A percentile compares a stretch with the other conserved stretches of the same genome.
Evolutionary conservation across 2,888 invertebrate species (phyloP).

Genomic region (Leptinotarsa haldemani): DNA sequence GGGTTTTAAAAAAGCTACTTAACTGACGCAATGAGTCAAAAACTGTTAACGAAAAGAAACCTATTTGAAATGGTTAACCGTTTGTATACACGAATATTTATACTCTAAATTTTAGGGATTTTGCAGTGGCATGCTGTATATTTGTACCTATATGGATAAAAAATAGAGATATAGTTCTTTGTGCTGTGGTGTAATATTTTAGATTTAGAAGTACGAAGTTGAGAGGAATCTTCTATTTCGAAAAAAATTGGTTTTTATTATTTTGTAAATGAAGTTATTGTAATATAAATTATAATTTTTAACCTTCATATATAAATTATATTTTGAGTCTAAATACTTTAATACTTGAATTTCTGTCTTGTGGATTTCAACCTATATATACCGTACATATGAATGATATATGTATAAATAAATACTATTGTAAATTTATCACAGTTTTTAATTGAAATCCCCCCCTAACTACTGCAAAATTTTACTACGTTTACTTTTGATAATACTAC

Average conservation of each 20-base stretch:
- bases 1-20: conserved; percentile 45
- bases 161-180: conserved; percentile 65
- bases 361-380: conserved; percentile 67
- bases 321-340: conserved; percentile 60
- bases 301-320: conserved; percentile 58
- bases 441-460: conserved; percentile 15
- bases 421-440: conserved; percentile 59
- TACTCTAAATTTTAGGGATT: conserved; percentile 60
- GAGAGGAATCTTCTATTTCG: conserved; percentile 53
- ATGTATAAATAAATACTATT: conserved; percentile 68
- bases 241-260: conserved; percentile 51
- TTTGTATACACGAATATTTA: conserved; percentile 56
- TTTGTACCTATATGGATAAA: conserved; percentile 68
- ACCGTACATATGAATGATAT: conserved; percentile 66
- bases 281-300: conserved; percentile 61
- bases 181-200: conserved; percentile 68
- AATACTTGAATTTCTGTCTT: conserved; percentile 65
- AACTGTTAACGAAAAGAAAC: conserved; percentile 40
- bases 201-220: conserved; percentile 64
- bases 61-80: conserved; percentile 58
- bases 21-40: conserved; percentile 35
- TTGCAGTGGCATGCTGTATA: conserved; percentile 66
- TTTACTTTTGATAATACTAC: no score
- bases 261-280: conserved; percentile 59
- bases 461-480: no score